Evolutionary conservation across 2,113 vertebrate species (phyloP).

Genomic region (Grantiella picta): DNA sequence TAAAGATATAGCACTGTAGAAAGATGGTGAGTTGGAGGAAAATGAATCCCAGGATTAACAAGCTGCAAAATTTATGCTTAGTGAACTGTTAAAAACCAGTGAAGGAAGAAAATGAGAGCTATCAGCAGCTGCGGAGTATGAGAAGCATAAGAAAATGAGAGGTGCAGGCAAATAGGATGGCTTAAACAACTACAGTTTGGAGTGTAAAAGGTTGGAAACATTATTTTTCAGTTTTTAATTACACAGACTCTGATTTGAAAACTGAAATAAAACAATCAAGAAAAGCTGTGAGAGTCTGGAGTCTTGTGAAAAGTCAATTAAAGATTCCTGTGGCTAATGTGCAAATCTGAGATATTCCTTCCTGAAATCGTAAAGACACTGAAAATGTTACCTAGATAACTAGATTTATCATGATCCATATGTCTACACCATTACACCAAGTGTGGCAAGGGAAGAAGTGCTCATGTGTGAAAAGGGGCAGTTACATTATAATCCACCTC

Average conservation of each 20-base stretch:
- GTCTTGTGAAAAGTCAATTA: neutral
- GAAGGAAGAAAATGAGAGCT: slow-evolving; percentile 15
- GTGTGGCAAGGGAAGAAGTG: neutral
- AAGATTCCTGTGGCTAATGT: neutral
- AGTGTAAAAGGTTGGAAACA: neutral
- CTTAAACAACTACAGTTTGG: neutral
- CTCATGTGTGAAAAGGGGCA: neutral
- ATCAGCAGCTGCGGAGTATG: neutral
- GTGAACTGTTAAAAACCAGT: slow-evolving; percentile 26
- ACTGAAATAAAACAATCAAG: neutral
- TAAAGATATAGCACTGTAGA: neutral
- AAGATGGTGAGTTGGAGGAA: neutral
- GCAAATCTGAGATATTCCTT: neutral
- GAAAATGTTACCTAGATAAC: neutral
- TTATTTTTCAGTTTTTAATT: neutral
- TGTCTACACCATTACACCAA: neutral
- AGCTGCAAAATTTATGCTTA: slow-evolving; percentile 3
- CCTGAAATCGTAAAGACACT: neutral
- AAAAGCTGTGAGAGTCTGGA: neutral
- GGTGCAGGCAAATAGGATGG: neutral
- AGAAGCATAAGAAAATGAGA: neutral
- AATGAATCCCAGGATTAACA: slow-evolving; percentile 32
- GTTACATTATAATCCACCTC: neutral
- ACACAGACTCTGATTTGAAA: neutral
- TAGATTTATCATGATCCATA: neutral